Conservation (phyloP, 1,140 invertebrate species). For the Melipona quadrifasciata region DNA sequence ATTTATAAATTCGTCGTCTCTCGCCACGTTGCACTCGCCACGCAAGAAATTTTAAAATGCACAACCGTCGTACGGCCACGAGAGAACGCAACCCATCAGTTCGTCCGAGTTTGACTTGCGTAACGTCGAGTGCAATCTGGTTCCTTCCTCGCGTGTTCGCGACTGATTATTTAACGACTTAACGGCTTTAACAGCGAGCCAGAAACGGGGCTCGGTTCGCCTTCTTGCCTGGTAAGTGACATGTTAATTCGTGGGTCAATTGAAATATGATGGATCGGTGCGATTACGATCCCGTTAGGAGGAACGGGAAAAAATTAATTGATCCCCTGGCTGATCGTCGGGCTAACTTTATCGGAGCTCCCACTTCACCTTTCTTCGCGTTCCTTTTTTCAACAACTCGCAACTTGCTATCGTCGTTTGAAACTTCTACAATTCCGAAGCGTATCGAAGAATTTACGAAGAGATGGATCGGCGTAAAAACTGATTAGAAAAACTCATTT, state of each 20-base stretch:
- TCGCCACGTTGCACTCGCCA: too few species aligned
- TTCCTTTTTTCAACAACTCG: too few species aligned
- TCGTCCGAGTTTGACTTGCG: not conserved
- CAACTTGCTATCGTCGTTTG: too few species aligned
- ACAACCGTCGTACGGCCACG: too few species aligned
- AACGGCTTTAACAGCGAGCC: slow-evolving; percentile 20
- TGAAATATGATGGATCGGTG: slow-evolving; percentile 37
- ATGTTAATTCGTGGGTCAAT: slow-evolving; percentile 26
- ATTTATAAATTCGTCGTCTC: too few species aligned
- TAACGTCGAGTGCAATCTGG: not conserved
- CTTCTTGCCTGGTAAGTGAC: slow-evolving; percentile 5
- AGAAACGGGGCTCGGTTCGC: not conserved
- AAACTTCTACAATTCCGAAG: too few species aligned
- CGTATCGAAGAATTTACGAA: too few species aligned
- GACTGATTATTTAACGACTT: slow-evolving; percentile 36
- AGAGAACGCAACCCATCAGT: not conserved
- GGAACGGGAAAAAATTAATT: not conserved
- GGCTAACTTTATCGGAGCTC: not conserved
- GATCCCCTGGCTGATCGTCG: not conserved
- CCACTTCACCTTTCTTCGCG: not conserved
- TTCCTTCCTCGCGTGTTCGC: not conserved
- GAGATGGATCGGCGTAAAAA: too few species aligned
- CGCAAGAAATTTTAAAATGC: too few species aligned
- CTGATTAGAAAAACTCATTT: too few species aligned
- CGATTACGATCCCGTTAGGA: not conserved